phyloP scores from a whole-genome alignment of 2,888 invertebrate species.

The Agrotis segetum region DNA sequence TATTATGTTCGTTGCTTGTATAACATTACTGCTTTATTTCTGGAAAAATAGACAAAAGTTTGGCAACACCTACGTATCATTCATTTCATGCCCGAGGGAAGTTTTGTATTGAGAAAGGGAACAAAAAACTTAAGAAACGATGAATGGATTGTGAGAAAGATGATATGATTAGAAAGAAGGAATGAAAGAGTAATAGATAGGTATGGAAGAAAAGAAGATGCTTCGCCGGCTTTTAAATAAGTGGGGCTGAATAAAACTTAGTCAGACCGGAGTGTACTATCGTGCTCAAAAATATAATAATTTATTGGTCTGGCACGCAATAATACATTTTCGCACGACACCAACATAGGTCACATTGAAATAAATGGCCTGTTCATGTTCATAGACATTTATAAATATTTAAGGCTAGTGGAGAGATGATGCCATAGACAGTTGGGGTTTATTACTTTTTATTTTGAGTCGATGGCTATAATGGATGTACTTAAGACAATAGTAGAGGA shows the following conservation, averaged over 20 bases:
- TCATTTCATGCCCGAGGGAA: not conserved
- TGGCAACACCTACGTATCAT: not conserved
- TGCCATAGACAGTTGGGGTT: not conserved
- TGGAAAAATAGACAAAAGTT: not conserved
- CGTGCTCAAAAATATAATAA: conserved; percentile 5
- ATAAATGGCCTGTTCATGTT: conserved; percentile 5
- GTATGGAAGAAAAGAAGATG: no score
- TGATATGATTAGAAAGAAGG: no score
- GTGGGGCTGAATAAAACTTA: no score
- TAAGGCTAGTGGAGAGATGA: conserved; percentile 9
- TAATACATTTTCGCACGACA: conserved; percentile 16
- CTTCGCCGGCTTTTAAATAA: no score
- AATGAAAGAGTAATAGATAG: no score
- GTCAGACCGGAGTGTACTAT: not conserved
- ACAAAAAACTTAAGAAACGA: no score
- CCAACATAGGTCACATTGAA: conserved; percentile 15
- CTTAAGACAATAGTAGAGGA: no score
- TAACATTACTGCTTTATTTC: not conserved
- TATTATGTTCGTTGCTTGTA: not conserved
- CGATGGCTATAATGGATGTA: no score
- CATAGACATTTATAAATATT: conserved; percentile 9
- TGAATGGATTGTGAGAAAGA: no score
- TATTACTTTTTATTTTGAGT: conserved; percentile 2
- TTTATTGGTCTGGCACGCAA: conserved; percentile 13
- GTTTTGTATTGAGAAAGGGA: no score